Conservation (phyloP, 2,113 vertebrate species). For the Mormoops blainvillei region DNA sequence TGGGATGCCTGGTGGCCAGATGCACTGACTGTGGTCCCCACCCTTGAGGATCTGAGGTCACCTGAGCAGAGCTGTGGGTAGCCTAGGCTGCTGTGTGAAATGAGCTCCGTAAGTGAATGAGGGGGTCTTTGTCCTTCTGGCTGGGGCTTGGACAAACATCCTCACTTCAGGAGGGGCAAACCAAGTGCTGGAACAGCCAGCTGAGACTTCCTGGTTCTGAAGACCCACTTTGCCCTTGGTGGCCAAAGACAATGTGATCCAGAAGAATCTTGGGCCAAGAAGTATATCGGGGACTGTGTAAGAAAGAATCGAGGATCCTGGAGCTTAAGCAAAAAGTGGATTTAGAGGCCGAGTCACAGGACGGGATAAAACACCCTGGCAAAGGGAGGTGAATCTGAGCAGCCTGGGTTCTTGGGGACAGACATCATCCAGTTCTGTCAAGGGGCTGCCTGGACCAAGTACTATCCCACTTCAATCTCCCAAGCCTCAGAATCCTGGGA, state of each 20-base stretch:
- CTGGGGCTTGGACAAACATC: not conserved
- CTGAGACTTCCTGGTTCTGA: not conserved
- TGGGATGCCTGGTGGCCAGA: not conserved
- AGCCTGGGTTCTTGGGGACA: not conserved
- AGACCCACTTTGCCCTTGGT: not conserved
- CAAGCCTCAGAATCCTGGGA: not conserved
- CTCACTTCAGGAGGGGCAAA: not conserved
- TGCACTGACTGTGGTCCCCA: not conserved
- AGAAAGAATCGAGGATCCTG: not conserved
- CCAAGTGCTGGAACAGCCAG: not conserved
- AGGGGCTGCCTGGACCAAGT: not conserved
- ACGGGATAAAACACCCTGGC: not conserved
- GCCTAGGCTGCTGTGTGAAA: no score
- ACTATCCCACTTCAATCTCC: no score
- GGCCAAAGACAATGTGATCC: accelerated
- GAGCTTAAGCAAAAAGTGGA: not conserved
- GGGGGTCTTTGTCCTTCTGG: not conserved
- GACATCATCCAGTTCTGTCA: not conserved
- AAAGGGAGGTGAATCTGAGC: not conserved
- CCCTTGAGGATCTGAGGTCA: not conserved
- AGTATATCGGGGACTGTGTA: not conserved
- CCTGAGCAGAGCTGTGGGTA: not conserved
- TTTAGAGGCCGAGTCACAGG: not conserved
- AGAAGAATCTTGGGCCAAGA: not conserved
- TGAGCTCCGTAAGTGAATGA: not conserved